These are phyloP conservation scores for Calephelis nemesis DNA, from an alignment of 1,140 invertebrate species.

Conservation along the genomic window DNA sequence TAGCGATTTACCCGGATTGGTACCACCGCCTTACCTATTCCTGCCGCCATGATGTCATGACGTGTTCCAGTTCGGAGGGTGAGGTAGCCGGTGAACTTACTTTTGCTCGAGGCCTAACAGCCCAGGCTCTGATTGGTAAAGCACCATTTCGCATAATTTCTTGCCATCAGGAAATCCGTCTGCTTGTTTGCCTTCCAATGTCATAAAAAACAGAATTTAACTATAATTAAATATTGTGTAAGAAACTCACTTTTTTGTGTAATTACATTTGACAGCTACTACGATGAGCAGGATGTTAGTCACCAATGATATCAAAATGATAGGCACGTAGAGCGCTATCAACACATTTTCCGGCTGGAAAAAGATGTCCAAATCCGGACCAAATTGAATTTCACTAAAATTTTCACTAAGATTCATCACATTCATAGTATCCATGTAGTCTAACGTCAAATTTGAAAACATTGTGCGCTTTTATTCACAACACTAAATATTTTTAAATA, in stretches of 20 bases:
- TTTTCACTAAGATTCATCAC: constrained; percentile 41
- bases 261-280: constrained; percentile 82
- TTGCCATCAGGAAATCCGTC: no score
- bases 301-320: constrained; percentile 79
- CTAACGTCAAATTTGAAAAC: constrained; percentile 12
- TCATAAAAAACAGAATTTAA: no score
- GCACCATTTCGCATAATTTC: no score
- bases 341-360: constrained; percentile 70
- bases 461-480: constrained; percentile 7
- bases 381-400: constrained; percentile 44
- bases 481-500: not conserved
- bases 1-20: no score
- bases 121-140: no score
- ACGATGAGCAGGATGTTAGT: constrained; percentile 82
- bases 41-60: no score
- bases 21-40: no score
- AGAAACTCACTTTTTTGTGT: constrained; percentile 81
- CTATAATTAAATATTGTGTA: no score
- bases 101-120: no score
- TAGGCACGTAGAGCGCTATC: constrained; percentile 80
- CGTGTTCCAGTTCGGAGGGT: no score
- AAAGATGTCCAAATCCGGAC: constrained; percentile 51
- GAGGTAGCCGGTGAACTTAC: no score
- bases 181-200: no score
- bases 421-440: constrained; percentile 5